Evolutionary conservation across 2,888 invertebrate species (phyloP), one percentile per base, ranked within the genome.

Genomic region (Papilio demoleus): DNA sequence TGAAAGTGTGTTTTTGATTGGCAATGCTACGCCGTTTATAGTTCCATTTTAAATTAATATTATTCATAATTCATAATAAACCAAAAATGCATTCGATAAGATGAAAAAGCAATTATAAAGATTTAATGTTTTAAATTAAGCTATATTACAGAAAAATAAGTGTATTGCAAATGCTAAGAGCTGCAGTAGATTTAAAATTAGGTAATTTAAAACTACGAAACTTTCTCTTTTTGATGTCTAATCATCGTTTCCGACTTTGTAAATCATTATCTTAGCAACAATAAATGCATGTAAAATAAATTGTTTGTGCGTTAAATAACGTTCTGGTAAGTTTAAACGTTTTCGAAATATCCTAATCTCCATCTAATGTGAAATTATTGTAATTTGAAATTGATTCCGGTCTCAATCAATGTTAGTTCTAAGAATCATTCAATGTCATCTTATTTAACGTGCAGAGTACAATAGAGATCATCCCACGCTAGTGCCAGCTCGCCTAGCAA

Each of bases 351-450:
- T 27, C 12, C 14, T 68, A 75, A 75, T 69, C 62, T 72, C 71
- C 64, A 70, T 63, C 71, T 71, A 73, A 73, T 75, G 71, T 75
- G 70, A 75, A 77, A 78, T 81, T 78, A 84, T 82, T 80, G 81
- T 80, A 80, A 85, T 87, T 88, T 83, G 83, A 83, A 88, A 88
- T 69, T 56, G 60, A 69, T 63, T 84, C 75, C 81, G 77, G 62
- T 67, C 42, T 45, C 81, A 84, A 77, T 78, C 79, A 79, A 83
- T 86, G 84, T 81, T 80, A 78, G 83, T 87, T 88, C 85, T 78
- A 74, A 86, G 86, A 88, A 88, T 80, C 80, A 79, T 86, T 87
- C 86, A 87, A 88, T 88, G 88, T 86, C 86, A 79, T 81, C 76
- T 80, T 82, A 83, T 81, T 80, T 80, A 81, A 80, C 79, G n/a